phyloP scores from a whole-genome alignment of 2,888 invertebrate genomes.

The Leptogaster cylindrica region DNA sequence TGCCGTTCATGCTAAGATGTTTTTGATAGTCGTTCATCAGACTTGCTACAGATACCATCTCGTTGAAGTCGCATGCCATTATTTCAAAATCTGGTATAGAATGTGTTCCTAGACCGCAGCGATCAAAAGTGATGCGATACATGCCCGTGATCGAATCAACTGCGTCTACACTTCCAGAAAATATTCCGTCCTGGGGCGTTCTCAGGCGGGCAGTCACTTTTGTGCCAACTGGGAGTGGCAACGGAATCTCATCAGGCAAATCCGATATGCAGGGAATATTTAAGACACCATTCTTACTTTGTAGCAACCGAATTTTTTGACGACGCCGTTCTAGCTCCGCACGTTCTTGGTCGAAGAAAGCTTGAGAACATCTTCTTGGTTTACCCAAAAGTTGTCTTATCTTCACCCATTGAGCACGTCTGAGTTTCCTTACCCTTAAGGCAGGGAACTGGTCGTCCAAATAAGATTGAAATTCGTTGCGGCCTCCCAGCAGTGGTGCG shows the following conservation, averaged over 20 bases:
- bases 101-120: constrained; percentile 90
- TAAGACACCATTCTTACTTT: constrained; percentile 86
- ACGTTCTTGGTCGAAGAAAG: constrained; percentile 95
- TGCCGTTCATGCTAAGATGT: constrained; percentile 68
- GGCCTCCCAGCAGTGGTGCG: constrained; percentile 89
- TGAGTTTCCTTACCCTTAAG: constrained; percentile 81
- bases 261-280: constrained; percentile 82
- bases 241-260: constrained; percentile 91
- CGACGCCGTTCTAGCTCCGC: constrained; percentile 88
- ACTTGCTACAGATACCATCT: constrained; percentile 85
- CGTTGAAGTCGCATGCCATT: constrained; percentile 88
- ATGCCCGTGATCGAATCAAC: constrained; percentile 94
- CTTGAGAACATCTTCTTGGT: constrained; percentile 90
- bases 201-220: constrained; percentile 90
- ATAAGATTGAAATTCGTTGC: constrained; percentile 95
- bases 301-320: constrained; percentile 88
- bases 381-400: constrained; percentile 96
- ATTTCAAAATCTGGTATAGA: constrained; percentile 97
- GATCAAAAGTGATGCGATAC: constrained; percentile 93
- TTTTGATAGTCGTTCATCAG: constrained; percentile 83
- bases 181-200: constrained; percentile 93
- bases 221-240: constrained; percentile 93
- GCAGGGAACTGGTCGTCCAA: constrained; percentile 93
- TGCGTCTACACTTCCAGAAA: constrained; percentile 92
- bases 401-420: constrained; percentile 93